A percentile compares a stretch with the other conserved stretches of the same genome.
Conservation (phyloP, 2,797 vertebrate species). For the Phaenicophaeus curvirostris region DNA sequence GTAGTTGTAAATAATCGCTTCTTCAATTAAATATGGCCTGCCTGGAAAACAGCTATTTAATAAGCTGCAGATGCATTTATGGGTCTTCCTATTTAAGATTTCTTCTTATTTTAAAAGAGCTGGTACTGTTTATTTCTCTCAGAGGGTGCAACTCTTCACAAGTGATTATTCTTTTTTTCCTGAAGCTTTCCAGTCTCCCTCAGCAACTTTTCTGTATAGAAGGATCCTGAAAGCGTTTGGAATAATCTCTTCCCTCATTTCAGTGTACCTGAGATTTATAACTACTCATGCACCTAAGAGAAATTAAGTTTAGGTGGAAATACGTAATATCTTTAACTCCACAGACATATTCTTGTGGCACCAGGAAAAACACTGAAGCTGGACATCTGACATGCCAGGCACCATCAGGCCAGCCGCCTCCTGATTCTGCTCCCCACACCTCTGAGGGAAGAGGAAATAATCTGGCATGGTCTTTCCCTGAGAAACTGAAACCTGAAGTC, state of each 20-base stretch:
- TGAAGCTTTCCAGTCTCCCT: not conserved
- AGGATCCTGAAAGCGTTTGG: not conserved
- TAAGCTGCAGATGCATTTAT: not conserved
- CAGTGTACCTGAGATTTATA: not conserved
- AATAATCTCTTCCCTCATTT: not conserved
- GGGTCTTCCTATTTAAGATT: not conserved
- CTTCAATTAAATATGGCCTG: not conserved
- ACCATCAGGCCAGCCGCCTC: not conserved
- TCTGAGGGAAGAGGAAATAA: conserved; percentile 14
- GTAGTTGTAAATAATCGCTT: not conserved
- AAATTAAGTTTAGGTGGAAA: not conserved
- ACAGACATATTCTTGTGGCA: not conserved
- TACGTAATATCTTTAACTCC: not conserved
- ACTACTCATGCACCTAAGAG: not conserved
- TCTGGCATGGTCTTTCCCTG: not conserved
- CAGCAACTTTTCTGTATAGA: not conserved
- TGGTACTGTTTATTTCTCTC: not conserved
- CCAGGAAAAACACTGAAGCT: not conserved
- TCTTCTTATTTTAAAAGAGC: not conserved
- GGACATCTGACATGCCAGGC: not conserved
- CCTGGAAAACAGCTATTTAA: not conserved
- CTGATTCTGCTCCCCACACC: not conserved
- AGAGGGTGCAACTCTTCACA: not conserved
- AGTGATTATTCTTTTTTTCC: not conserved
- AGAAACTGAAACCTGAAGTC: conserved; percentile 58